Evolutionary conservation across 2,888 invertebrate species (phyloP).

Genomic region (Anarsia innoxiella): DNA sequence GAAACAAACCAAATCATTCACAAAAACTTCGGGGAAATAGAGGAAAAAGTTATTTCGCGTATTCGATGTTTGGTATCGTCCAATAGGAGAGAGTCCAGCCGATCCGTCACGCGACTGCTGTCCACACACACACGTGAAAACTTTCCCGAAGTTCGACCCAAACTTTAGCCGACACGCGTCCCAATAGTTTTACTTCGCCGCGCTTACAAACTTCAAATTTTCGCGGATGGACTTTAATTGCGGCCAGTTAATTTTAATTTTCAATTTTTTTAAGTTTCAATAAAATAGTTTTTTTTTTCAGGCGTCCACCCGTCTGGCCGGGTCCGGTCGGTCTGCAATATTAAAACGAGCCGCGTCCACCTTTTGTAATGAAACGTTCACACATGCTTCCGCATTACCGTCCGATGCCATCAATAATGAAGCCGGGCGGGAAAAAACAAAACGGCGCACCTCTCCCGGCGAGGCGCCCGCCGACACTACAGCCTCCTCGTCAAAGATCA

Average conservation of each 20-base stretch:
- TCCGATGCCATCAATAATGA: conserved; percentile 76
- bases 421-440: conserved; percentile 76
- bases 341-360: conserved; percentile 73
- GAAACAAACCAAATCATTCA: conserved; percentile 42
- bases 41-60: conserved; percentile 25
- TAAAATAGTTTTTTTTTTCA: conserved; percentile 47
- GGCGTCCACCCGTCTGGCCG: conserved; percentile 71
- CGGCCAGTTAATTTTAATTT: conserved; percentile 33
- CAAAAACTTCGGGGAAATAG: conserved; percentile 28
- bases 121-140: conserved; percentile 66
- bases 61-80: conserved; percentile 25
- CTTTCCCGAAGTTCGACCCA: conserved; percentile 47
- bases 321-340: conserved; percentile 73
- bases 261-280: conserved; percentile 19
- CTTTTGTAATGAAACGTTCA: conserved; percentile 76
- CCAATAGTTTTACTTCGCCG: conserved; percentile 6
- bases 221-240: conserved; percentile 36
- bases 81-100: conserved; percentile 36
- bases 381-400: conserved; percentile 76
- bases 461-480: conserved; percentile 74
- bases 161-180: conserved; percentile 48
- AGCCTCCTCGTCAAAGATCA: conserved; percentile 78
- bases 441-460: conserved; percentile 71
- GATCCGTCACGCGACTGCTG: conserved; percentile 41
- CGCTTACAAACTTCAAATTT: conserved; percentile 28